Evolutionary conservation across 1,140 invertebrate species (phyloP).

Genomic region (Oncopeltus fasciatus): DNA sequence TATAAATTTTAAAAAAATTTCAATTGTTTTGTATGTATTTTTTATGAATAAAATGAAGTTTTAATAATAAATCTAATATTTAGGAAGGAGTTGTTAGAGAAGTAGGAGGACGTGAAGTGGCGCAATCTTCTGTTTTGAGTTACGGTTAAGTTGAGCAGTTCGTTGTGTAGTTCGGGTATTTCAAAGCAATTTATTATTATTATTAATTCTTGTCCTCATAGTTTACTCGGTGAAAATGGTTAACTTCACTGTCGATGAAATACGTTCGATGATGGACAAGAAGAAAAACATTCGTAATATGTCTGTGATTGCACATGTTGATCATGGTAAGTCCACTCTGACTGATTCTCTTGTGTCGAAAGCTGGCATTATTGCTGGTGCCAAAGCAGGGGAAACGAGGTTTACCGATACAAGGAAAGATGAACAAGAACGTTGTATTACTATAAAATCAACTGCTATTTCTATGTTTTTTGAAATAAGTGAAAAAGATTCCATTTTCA

Average conservation of each 20-base stretch:
- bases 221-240: slow-evolving; percentile 57
- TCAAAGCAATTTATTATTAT: neutral
- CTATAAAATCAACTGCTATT: neutral
- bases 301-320: slow-evolving; percentile 99
- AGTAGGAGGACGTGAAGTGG: too few species aligned
- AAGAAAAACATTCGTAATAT: slow-evolving; percentile 99
- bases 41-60: too few species aligned
- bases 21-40: too few species aligned
- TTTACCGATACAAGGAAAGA: neutral
- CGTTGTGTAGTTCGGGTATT: slow-evolving; percentile 2
- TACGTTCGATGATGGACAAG: slow-evolving; percentile 98
- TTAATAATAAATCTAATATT: too few species aligned
- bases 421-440: neutral
- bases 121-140: too few species aligned
- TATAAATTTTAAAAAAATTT: too few species aligned
- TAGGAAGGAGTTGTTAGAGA: too few species aligned
- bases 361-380: slow-evolving; percentile 96
- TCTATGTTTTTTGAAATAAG: neutral
- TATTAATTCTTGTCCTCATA: neutral
- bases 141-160: too few species aligned
- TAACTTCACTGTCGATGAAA: slow-evolving; percentile 99
- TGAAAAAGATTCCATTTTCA: neutral
- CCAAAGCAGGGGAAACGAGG: slow-evolving; percentile 85
- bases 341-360: slow-evolving; percentile 98
- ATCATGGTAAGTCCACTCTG: slow-evolving; percentile 98